A percentile compares a stretch with the other conserved stretches of the same genome.
Conservation (phyloP, 1,140 invertebrate species). For the Ceratina australensis region DNA sequence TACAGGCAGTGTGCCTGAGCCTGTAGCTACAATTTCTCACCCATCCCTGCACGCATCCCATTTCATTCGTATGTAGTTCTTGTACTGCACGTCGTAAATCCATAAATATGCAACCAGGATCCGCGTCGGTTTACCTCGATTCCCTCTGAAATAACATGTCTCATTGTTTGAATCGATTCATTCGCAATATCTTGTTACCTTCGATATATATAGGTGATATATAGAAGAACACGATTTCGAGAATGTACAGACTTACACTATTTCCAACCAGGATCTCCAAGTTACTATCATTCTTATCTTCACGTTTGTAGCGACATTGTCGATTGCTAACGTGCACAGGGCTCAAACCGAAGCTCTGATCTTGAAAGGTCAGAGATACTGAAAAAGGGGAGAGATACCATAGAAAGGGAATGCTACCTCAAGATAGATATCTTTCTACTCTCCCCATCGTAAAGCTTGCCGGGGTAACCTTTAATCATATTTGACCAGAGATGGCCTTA, state of each 20-base stretch:
- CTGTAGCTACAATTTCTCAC: conserved; percentile 39
- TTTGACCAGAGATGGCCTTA: conserved; percentile 45
- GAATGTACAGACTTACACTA: neutral
- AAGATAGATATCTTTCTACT: conserved; percentile 50
- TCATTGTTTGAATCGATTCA: conserved; percentile 36
- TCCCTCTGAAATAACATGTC: conserved; percentile 39
- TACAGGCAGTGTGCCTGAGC: neutral
- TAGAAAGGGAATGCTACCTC: conserved; percentile 7
- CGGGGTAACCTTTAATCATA: conserved; percentile 56
- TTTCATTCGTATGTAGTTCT: conserved; percentile 29
- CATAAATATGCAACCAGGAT: conserved; percentile 31
- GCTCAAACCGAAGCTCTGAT: conserved; percentile 26
- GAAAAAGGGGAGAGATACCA: conserved; percentile 20
- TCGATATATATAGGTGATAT: too few species aligned
- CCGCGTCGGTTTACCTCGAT: conserved; percentile 36
- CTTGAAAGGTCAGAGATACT: conserved; percentile 51
- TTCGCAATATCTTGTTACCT: neutral
- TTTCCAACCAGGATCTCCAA: conserved; percentile 15
- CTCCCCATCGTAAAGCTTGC: conserved; percentile 20
- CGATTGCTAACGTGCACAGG: conserved; percentile 20
- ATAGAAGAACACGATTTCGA: too few species aligned
- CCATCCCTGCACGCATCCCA: conserved; percentile 22
- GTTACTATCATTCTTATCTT: conserved; percentile 55
- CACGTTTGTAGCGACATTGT: conserved; percentile 14
- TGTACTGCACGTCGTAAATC: conserved; percentile 30